phyloP scores from a whole-genome alignment of 2,888 invertebrate species.

The Mystacides longicornis region DNA sequence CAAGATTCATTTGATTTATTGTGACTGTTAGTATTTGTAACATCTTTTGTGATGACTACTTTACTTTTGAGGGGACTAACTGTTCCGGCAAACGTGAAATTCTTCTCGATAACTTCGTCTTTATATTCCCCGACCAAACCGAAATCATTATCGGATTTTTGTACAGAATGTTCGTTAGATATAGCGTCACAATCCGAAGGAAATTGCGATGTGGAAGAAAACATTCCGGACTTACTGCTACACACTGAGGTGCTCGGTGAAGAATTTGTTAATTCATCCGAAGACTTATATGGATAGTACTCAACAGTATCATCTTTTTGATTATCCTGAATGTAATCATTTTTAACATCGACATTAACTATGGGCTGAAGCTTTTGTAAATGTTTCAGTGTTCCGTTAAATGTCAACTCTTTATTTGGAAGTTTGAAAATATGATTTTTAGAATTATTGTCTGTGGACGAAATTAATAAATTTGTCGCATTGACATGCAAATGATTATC shows the following conservation, averaged over 20 bases:
- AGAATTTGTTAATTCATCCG: slow-evolving; percentile 18
- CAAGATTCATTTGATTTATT: slow-evolving; percentile 14
- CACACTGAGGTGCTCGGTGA: slow-evolving; percentile 12
- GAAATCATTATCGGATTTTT: background rate
- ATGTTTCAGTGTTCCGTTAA: slow-evolving; percentile 46
- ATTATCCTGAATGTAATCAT: slow-evolving; percentile 2
- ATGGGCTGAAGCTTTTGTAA: slow-evolving; percentile 44
- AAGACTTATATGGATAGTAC: slow-evolving; percentile 16
- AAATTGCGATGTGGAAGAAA: slow-evolving; percentile 49
- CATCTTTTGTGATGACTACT: background rate
- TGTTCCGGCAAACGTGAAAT: slow-evolving; percentile 16
- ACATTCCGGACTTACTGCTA: slow-evolving; percentile 30
- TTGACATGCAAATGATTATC: slow-evolving; percentile 29
- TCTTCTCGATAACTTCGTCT: background rate
- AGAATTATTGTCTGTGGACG: slow-evolving; percentile 31
- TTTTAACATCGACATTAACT: slow-evolving; percentile 35
- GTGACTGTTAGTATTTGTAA: background rate
- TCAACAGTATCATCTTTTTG: slow-evolving; percentile 17
- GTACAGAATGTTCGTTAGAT: slow-evolving; percentile 2
- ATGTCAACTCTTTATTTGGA: slow-evolving; percentile 43
- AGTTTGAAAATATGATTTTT: slow-evolving; percentile 38
- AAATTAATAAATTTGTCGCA: background rate
- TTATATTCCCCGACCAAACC: background rate
- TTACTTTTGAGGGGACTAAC: slow-evolving; percentile 10
- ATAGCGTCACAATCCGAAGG: slow-evolving; percentile 35